These are phyloP conservation scores for Melanerpes formicivorus DNA, from an alignment of 2,113 vertebrate species.

Conservation along the genomic window DNA sequence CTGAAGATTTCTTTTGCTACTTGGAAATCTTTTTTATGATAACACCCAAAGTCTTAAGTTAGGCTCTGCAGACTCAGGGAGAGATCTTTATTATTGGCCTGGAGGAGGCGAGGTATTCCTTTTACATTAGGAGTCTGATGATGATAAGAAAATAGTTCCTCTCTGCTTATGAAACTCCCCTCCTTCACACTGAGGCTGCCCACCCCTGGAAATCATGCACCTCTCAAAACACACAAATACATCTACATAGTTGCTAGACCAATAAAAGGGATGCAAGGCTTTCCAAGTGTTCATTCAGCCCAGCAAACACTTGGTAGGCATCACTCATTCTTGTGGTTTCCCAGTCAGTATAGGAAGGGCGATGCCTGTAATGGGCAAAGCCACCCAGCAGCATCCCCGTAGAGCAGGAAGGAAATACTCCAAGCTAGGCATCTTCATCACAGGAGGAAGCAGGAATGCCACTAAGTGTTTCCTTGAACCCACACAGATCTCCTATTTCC, in stretches of 20 bases:
- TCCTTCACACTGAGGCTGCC: neutral
- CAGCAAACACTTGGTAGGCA: neutral
- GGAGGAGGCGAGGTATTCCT: neutral
- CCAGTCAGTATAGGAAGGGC: neutral
- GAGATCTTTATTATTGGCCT: neutral
- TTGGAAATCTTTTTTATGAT: neutral
- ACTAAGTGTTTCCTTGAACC: no score
- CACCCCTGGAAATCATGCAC: accelerated
- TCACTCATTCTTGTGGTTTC: neutral
- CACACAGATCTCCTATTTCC: neutral
- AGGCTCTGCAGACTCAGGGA: neutral
- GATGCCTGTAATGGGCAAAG: neutral
- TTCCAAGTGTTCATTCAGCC: neutral
- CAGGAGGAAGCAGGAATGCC: neutral
- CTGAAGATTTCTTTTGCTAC: neutral
- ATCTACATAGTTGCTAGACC: neutral
- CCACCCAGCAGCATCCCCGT: neutral
- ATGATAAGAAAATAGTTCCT: neutral
- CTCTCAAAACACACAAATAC: neutral
- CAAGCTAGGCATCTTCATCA: accelerated
- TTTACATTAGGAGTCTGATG: neutral
- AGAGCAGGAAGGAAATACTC: neutral
- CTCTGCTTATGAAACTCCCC: neutral
- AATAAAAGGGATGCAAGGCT: neutral
- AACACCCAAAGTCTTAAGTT: neutral